These are phyloP conservation scores for Phylloscopus collybita DNA, from an alignment of 2,797 vertebrate species.

Conservation along the genomic window DNA sequence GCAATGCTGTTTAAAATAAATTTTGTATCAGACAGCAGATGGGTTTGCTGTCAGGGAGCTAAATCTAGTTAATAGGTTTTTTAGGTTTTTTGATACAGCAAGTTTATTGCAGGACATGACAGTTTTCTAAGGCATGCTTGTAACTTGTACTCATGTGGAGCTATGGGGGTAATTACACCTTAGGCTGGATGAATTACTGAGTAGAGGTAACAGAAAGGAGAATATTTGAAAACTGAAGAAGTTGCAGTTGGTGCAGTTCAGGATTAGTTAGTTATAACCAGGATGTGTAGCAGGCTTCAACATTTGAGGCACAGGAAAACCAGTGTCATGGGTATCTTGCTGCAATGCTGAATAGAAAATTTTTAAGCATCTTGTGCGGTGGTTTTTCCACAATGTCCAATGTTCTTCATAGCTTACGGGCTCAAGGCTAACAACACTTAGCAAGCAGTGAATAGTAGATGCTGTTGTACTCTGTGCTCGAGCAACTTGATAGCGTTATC, in stretches of 20 bases:
- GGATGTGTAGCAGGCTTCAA: neutral
- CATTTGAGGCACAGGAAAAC: neutral
- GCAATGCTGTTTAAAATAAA: constrained; percentile 32
- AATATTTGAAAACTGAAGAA: neutral
- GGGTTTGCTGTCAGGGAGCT: neutral
- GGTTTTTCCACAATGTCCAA: neutral
- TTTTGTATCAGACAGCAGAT: neutral
- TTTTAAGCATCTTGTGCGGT: neutral
- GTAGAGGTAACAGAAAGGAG: neutral
- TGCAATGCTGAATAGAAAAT: neutral
- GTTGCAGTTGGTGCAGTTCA: neutral
- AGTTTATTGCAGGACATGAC: neutral
- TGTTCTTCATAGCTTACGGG: neutral
- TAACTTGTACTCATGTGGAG: neutral
- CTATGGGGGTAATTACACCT: neutral
- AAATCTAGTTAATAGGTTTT: neutral
- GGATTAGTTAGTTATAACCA: neutral
- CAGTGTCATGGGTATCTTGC: neutral
- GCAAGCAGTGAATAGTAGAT: neutral
- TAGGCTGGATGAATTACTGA: neutral
- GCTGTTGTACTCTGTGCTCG: accelerated
- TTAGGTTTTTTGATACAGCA: neutral
- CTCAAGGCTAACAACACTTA: neutral
- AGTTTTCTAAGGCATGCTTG: neutral
- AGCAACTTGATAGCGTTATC: accelerated